A percentile compares a stretch with the other conserved stretches of the same genome.
Evolutionary conservation across 2,888 invertebrate genomes (phyloP).

Genomic region (Synergus umbraculus): DNA sequence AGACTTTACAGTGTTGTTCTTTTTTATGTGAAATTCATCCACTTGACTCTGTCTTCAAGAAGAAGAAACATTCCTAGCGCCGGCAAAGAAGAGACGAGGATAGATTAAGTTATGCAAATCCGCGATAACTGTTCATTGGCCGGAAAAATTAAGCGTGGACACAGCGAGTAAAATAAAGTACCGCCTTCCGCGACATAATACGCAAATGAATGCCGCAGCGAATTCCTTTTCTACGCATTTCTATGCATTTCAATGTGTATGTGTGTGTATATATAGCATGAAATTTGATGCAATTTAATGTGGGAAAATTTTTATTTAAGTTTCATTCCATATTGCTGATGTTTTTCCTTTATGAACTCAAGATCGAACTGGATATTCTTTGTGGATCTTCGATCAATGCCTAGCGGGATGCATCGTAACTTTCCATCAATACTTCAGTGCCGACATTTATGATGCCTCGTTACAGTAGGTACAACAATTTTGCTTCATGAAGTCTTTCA

Average conservation of each 20-base stretch:
- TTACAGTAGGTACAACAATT: slow-evolving; percentile 14
- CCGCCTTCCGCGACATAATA: slow-evolving; percentile 42
- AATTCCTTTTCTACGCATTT: slow-evolving; percentile 31
- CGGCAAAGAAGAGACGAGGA: slow-evolving; percentile 52
- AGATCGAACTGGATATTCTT: background rate
- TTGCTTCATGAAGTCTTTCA: background rate
- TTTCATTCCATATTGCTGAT: background rate
- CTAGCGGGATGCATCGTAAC: slow-evolving; percentile 31
- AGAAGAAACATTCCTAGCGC: slow-evolving; percentile 52
- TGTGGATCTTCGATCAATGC: background rate
- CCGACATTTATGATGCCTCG: slow-evolving; percentile 43
- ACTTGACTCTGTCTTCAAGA: slow-evolving; percentile 47
- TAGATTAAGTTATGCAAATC: slow-evolving; percentile 62
- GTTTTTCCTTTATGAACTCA: background rate
- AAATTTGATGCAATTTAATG: background rate
- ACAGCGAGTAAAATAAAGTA: slow-evolving; percentile 55
- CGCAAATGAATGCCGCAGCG: slow-evolving; percentile 41
- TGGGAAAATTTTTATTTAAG: background rate
- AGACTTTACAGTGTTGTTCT: slow-evolving; percentile 5
- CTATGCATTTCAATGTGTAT: background rate
- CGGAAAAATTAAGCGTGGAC: slow-evolving; percentile 57
- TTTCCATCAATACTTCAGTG: slow-evolving; percentile 33
- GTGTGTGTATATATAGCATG: background rate
- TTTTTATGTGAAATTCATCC: slow-evolving; percentile 38
- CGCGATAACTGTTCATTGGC: slow-evolving; percentile 61